A percentile compares a stretch with the other conserved stretches of the same genome.
Conservation (phyloP, 2,113 vertebrate species). For the Bos javanicus region DNA sequence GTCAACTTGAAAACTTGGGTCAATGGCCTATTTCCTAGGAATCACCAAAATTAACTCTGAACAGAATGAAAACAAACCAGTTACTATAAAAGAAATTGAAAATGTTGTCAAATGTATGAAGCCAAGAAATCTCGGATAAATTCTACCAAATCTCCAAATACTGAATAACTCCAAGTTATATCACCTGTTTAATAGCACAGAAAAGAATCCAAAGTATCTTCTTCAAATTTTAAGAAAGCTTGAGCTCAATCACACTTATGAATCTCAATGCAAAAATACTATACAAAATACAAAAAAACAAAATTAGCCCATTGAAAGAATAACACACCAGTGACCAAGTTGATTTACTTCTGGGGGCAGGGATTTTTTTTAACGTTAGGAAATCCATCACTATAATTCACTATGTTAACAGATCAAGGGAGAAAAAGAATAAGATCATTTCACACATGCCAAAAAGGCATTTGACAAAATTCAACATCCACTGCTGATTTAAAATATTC, state of each 20-base stretch:
- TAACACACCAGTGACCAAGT: background rate
- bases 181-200: background rate
- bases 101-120: background rate
- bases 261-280: background rate
- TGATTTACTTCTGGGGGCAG: background rate
- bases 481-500: conserved; percentile 10
- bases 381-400: conserved; percentile 2
- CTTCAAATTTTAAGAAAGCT: conserved; percentile 14
- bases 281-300: background rate
- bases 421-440: background rate
- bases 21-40: background rate
- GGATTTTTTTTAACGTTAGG: background rate
- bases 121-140: background rate
- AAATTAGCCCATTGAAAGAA: background rate
- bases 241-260: background rate
- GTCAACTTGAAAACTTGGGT: background rate
- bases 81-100: conserved; percentile 7
- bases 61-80: background rate
- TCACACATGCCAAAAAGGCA: background rate
- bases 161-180: background rate
- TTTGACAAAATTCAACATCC: background rate
- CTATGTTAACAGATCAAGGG: background rate
- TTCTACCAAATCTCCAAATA: background rate
- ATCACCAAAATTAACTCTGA: background rate
- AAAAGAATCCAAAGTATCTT: background rate